phyloP scores from a whole-genome alignment of 2,888 invertebrate genomes.

The Lamproptera curius region DNA sequence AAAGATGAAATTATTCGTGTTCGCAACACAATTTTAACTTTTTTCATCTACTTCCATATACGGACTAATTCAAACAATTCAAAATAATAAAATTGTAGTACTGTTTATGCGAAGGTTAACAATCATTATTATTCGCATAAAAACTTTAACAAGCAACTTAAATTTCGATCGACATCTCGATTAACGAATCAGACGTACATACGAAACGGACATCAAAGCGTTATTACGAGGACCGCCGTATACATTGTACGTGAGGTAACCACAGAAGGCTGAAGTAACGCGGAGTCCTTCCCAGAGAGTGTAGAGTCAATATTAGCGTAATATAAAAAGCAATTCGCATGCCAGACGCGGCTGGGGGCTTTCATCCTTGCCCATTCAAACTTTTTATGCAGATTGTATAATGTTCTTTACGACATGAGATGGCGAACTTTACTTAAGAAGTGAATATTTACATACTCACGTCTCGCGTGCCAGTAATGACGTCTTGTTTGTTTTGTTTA shows the following conservation, averaged over 20 bases:
- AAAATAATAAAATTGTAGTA: too few relatives aligned
- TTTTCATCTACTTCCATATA: too few relatives aligned
- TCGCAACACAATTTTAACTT: too few relatives aligned
- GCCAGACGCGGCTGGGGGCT: conserved; percentile 66
- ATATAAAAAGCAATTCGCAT: conserved; percentile 70
- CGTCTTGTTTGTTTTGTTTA: conserved; percentile 34
- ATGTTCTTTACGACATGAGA: conserved; percentile 72
- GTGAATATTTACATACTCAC: conserved; percentile 55
- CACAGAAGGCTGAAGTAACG: conserved; percentile 23
- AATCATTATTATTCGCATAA: too few relatives aligned
- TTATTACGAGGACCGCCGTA: conserved; percentile 22
- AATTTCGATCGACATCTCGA: conserved; percentile 7
- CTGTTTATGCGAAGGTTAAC: too few relatives aligned
- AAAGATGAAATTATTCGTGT: too few relatives aligned
- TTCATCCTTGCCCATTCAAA: conserved; percentile 71
- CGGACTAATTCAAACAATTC: too few relatives aligned
- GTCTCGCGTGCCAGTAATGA: conserved; percentile 40
- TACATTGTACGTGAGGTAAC: conserved; percentile 19
- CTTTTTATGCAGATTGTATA: conserved; percentile 75
- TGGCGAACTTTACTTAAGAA: conserved; percentile 70
- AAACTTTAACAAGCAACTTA: conserved; percentile 3
- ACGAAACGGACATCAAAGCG: conserved; percentile 20
- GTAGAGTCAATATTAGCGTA: conserved; percentile 54
- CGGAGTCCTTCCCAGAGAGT: conserved; percentile 15
- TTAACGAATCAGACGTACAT: conserved; percentile 10